A percentile compares a stretch with the other conserved stretches of the same genome.
Conservation (phyloP, 2,888 invertebrate genomes). For the Eumacrocentrus americanus region DNA sequence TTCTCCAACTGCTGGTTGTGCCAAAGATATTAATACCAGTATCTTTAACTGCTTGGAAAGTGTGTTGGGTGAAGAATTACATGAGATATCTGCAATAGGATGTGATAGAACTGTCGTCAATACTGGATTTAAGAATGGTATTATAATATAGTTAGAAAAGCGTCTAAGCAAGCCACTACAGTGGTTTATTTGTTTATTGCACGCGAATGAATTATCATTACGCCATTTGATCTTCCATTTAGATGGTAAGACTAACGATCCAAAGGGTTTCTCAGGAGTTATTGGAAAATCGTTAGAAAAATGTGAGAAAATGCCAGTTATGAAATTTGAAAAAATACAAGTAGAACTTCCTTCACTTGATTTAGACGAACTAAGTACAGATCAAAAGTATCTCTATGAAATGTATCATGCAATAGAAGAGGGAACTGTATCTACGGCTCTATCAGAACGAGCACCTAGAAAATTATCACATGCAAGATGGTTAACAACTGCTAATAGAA, state of each 20-base stretch:
- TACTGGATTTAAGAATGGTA: background rate
- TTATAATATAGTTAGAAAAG: background rate
- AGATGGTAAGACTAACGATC: slow-evolving; percentile 2
- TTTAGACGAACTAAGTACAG: slow-evolving; percentile 11
- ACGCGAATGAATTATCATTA: slow-evolving; percentile 10
- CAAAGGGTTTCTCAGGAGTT: background rate
- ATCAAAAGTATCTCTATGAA: slow-evolving; percentile 22
- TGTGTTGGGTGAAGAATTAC: no score
- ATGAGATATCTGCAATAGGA: background rate
- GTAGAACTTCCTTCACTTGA: background rate
- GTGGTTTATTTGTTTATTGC: slow-evolving; percentile 8
- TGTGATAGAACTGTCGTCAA: slow-evolving; percentile 8
- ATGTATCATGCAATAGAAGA: background rate
- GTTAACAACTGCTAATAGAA: slow-evolving; percentile 10
- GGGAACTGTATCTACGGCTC: background rate
- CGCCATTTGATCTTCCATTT: background rate
- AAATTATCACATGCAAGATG: background rate
- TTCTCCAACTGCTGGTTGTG: slow-evolving; percentile 23
- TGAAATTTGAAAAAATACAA: background rate
- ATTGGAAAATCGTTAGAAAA: background rate
- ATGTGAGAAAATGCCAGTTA: background rate
- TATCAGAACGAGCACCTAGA: slow-evolving; percentile 8
- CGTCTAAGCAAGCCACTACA: background rate
- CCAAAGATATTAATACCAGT: background rate
- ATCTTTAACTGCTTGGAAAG: background rate